Percentiles rank a stretch among this genome's conserved stretches.
These are phyloP conservation scores for Spinibarbus caldwelli DNA, from an alignment of 2,797 vertebrate species.

Conservation along the genomic window DNA sequence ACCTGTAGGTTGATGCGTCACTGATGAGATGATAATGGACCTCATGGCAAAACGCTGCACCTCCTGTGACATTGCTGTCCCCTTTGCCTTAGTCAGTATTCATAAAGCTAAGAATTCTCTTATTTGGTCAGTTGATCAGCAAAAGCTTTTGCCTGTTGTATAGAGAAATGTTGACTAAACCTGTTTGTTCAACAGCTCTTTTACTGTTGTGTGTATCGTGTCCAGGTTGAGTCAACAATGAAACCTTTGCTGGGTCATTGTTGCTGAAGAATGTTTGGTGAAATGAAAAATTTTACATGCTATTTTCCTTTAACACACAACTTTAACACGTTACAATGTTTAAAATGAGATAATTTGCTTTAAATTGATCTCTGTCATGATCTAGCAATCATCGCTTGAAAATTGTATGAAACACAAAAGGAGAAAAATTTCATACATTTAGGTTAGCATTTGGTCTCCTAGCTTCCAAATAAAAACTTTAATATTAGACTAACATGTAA, in stretches of 20 bases:
- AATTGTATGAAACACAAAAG: background rate
- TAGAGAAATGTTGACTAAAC: background rate
- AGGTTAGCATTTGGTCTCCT: background rate
- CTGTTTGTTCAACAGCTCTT: background rate
- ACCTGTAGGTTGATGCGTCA: constrained; percentile 17
- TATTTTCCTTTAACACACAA: no score
- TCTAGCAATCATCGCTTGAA: background rate
- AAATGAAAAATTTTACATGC: background rate
- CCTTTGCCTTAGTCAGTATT: constrained; percentile 25
- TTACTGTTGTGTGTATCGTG: background rate
- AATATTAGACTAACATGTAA: background rate
- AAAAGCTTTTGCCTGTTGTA: background rate
- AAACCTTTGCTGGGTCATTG: background rate
- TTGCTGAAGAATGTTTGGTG: background rate
- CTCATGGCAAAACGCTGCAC: constrained; percentile 37
- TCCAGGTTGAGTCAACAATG: background rate
- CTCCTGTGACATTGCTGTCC: background rate
- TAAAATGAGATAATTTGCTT: background rate
- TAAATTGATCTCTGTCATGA: background rate
- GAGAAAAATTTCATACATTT: background rate
- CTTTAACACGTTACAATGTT: no score
- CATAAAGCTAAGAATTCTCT: constrained; percentile 28
- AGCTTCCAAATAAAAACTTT: background rate
- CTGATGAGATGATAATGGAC: constrained; percentile 34
- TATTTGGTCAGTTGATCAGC: constrained; percentile 5